Conservation (phyloP, 2,888 invertebrate genomes). For the Nineta flava region DNA sequence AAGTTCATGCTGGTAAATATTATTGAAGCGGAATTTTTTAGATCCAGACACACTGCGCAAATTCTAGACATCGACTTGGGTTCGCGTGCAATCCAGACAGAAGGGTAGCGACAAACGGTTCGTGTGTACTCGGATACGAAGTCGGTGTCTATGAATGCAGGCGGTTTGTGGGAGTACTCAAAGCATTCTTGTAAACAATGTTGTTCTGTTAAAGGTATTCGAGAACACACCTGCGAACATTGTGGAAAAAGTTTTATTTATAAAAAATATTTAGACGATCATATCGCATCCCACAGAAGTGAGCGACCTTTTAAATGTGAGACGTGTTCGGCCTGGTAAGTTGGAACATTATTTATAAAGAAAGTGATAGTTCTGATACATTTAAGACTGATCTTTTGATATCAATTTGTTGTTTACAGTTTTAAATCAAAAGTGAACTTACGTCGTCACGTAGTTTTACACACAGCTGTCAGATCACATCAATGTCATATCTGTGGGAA, state of each 20-base stretch:
- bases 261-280: neutral
- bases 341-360: too few species aligned
- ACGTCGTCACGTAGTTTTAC: neutral
- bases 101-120: too few species aligned
- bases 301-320: neutral
- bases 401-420: neutral
- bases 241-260: neutral
- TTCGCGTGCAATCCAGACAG: too few species aligned
- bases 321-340: neutral
- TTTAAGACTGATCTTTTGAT: neutral
- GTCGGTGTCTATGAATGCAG: too few species aligned
- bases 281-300: neutral
- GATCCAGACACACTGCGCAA: too few species aligned
- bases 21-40: too few species aligned
- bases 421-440: neutral
- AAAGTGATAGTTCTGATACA: too few species aligned
- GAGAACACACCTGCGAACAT: neutral
- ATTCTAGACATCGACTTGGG: too few species aligned
- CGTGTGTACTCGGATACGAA: too few species aligned
- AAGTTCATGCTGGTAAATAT: neutral
- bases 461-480: neutral
- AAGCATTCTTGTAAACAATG: too few species aligned
- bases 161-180: too few species aligned
- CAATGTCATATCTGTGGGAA: neutral
- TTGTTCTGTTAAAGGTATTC: neutral